Conservation (phyloP, 2,113 vertebrate species). For the Taxidea taxus region DNA sequence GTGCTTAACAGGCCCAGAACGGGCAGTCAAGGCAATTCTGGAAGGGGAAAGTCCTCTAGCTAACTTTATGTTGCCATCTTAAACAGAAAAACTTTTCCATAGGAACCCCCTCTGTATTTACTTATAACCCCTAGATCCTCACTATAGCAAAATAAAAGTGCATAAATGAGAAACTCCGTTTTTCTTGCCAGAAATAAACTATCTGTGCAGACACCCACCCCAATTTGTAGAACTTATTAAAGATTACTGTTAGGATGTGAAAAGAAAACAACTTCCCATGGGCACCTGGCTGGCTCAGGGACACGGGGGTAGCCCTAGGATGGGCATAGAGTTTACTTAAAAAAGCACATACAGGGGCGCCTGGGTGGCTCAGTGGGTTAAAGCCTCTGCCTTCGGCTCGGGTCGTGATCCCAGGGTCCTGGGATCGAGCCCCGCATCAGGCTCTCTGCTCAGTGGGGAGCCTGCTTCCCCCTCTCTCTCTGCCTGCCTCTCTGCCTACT, state of each 20-base stretch:
- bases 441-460: too few relatives aligned
- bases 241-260: background rate
- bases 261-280: background rate
- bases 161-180: background rate
- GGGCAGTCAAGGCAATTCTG: background rate
- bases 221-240: background rate
- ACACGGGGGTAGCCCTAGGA: slow-evolving; percentile 78
- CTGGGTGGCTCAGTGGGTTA: too few relatives aligned
- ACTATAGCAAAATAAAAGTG: background rate
- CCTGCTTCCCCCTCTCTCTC: too few relatives aligned
- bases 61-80: background rate
- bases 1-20: background rate
- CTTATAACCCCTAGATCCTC: background rate
- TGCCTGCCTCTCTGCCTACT: too few relatives aligned
- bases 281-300: slow-evolving; percentile 89
- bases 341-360: background rate
- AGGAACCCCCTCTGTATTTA: background rate
- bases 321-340: background rate
- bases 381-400: too few relatives aligned
- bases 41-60: background rate
- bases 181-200: background rate
- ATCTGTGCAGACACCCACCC: background rate
- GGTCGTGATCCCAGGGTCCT: too few relatives aligned
- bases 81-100: background rate
- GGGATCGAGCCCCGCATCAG: too few relatives aligned